A percentile compares a stretch with the other conserved stretches of the same genome.
Conservation (phyloP, 2,113 vertebrate species). For the Gulo gulo region DNA sequence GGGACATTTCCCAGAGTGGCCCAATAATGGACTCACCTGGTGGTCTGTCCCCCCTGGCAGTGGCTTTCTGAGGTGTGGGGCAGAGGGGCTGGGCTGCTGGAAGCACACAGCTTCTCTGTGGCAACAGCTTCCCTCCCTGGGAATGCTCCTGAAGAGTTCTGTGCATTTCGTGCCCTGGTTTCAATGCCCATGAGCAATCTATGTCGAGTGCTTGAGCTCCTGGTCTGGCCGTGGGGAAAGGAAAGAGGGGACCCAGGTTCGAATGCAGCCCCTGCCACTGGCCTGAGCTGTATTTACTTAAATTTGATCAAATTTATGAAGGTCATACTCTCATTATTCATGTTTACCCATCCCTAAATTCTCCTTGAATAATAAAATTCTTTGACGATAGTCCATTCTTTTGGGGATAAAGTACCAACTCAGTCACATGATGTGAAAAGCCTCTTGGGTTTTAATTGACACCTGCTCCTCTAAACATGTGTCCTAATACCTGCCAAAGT, state of each 20-base stretch:
- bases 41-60: neutral
- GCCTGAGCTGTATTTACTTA: neutral
- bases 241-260: neutral
- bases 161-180: neutral
- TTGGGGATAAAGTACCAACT: neutral
- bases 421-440: neutral
- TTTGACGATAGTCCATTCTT: neutral
- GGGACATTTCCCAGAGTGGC: slow-evolving; percentile 15
- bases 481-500: neutral
- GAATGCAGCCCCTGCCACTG: neutral
- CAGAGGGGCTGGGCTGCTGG: neutral
- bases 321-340: neutral
- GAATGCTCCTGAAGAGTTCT: no score
- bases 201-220: neutral
- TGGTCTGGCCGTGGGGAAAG: neutral
- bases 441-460: neutral
- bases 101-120: neutral
- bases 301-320: neutral
- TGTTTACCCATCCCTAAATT: neutral
- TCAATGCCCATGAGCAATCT: neutral
- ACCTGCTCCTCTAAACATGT: neutral
- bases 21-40: neutral
- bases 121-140: neutral
- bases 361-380: neutral
- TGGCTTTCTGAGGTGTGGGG: neutral